These are phyloP conservation scores for Iguana delicatissima DNA, from an alignment of 2,797 vertebrate species.

Conservation along the genomic window DNA sequence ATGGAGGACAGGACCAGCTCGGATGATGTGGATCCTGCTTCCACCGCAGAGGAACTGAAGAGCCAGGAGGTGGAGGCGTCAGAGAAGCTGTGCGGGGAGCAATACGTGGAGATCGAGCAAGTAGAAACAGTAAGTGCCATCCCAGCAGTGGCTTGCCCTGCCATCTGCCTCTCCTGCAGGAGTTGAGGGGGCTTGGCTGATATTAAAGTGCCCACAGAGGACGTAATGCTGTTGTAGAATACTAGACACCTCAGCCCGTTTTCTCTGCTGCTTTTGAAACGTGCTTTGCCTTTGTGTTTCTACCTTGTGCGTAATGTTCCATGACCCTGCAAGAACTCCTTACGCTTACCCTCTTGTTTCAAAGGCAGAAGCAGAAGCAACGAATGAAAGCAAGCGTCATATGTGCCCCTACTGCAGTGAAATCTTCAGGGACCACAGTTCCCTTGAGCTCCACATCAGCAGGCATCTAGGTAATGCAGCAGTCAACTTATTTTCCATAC, in stretches of 20 bases:
- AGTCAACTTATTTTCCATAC: background rate
- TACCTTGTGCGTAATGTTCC: background rate
- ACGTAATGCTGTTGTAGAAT: no score
- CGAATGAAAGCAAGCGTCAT: conserved; percentile 79
- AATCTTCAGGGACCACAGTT: conserved; percentile 86
- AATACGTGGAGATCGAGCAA: conserved; percentile 69
- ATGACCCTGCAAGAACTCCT: background rate
- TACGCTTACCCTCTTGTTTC: conserved; percentile 32
- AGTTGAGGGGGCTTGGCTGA: no score
- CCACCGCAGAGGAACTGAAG: conserved; percentile 74
- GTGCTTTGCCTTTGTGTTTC: background rate
- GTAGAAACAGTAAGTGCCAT: conserved; percentile 73
- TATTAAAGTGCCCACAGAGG: no score
- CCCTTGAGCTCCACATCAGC: conserved; percentile 90
- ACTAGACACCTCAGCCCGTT: background rate
- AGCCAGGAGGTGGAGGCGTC: conserved; percentile 68
- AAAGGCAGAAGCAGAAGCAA: conserved; percentile 74
- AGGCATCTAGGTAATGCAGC: conserved; percentile 87
- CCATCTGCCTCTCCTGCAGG: background rate
- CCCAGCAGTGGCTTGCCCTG: background rate
- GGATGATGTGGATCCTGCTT: conserved; percentile 21
- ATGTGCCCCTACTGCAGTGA: conserved; percentile 91
- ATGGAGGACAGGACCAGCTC: conserved; percentile 72
- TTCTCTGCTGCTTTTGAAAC: background rate
- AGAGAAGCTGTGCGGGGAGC: conserved; percentile 64